Base-by-base conservation (phyloP, 2,113 vertebrate species). In the Haplotaxodon microlepis region DNA sequence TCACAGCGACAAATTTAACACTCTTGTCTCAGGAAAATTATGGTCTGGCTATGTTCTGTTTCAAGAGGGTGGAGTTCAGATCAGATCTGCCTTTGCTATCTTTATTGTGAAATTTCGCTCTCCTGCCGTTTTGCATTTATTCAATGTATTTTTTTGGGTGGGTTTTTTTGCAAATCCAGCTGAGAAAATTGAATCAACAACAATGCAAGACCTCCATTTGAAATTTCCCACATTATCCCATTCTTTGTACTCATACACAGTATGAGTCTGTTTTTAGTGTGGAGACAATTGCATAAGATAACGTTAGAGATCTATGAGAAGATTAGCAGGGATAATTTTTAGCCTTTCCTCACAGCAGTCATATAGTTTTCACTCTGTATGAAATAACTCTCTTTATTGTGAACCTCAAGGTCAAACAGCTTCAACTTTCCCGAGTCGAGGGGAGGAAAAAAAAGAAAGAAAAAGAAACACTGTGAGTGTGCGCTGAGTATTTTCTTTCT, bases 1-100 rank as follows among this genome's bases (percentile, higher is more conserved):
- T 90, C 81, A 73, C 54, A 47, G 91, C 93, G 92, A 95, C 91
- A 96, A 95, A 96, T 96, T 95, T 96, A 94, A 92, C 94, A 90
- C 90, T 93, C 92, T 94, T 93, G 92, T 95, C 93, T 95, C 83
- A 45, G 80, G 76, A 51, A 86, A 95, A 96, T 96, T 94, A 93
- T 81, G 84, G 91, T 86, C 54, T 80, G 50, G 90, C 85, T 76
- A 88, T 81, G 84, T 88, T 89, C 86, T 80, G 51, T 91, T 94
- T 92, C 91, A 88, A 80, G 80, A 87, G 89, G 91, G 84, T 91
- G 89, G 84, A 91, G 90, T 93, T 93, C 92, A 87, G 90, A 95
- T 93, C 81, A 53, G 90, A 86, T 94, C 91, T 82, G 81, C 94
- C 90, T 92, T 87, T 90, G n/a, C 83, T 29, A 38, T 89, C 81